Evolutionary conservation across 2,888 invertebrate genomes (phyloP).

Genomic region (Eupithecia pulchellata): DNA sequence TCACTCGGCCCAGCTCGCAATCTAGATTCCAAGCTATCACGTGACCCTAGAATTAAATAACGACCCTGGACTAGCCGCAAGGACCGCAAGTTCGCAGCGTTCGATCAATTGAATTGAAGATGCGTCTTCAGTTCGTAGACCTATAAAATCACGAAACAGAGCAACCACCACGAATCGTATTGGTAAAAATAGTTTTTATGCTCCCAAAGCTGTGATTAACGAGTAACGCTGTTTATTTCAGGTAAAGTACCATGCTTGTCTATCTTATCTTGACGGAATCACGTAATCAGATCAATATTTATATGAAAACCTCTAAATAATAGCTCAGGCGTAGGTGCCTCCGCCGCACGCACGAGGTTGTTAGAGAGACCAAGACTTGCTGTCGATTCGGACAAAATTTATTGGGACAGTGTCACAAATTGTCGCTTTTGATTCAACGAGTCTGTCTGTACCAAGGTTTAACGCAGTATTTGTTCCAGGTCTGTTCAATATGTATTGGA

Average conservation of each 20-base stretch:
- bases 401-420: no score
- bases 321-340: no score
- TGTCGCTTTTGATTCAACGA: no score
- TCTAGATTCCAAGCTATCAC: neutral
- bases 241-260: neutral
- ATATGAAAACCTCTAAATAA: no score
- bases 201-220: neutral
- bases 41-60: neutral
- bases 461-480: no score
- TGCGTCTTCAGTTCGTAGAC: constrained; percentile 3
- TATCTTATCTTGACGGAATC: constrained; percentile 5
- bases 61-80: neutral
- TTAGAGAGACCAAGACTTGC: no score
- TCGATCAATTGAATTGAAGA: neutral
- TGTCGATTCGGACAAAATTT: no score
- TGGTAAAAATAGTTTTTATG: constrained; percentile 9
- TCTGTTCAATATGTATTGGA: no score
- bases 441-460: no score
- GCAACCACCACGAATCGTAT: neutral
- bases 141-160: neutral
- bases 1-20: neutral
- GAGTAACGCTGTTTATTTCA: constrained; percentile 1
- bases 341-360: neutral
- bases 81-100: neutral
- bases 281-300: neutral